A percentile compares a stretch with the other conserved stretches of the same genome.
Conservation (phyloP, 2,113 vertebrate species). For the Rhagologus leucostigma region DNA sequence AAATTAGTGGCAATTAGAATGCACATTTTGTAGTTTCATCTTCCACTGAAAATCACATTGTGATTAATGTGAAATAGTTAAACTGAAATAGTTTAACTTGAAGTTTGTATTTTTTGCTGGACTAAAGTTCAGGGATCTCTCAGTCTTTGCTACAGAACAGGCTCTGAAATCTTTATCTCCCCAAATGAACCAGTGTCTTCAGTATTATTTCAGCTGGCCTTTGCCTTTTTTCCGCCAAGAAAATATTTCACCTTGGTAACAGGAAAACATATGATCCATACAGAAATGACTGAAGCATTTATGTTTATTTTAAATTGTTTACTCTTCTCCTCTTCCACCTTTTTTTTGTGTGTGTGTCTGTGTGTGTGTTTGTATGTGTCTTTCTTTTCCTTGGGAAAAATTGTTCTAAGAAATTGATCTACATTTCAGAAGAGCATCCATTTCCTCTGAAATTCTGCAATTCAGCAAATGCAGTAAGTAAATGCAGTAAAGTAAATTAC, state of each 20-base stretch:
- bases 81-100: background rate
- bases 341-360: background rate
- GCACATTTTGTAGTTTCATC: background rate
- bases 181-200: background rate
- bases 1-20: background rate
- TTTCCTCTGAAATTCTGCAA: background rate
- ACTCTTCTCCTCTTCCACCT: fast-evolving
- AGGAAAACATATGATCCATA: background rate
- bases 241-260: background rate
- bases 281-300: background rate
- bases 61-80: too few relatives aligned
- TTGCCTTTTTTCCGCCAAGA: background rate
- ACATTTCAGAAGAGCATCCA: background rate
- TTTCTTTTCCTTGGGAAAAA: fast-evolving
- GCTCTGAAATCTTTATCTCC: background rate
- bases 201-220: background rate
- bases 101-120: background rate
- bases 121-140: background rate
- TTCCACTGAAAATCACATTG: background rate
- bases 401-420: background rate
- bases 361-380: background rate
- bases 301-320: background rate
- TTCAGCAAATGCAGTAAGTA: background rate
- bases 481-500: background rate
- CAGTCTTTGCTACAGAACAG: background rate